Conservation (phyloP, 2,888 invertebrate genomes). For the Carpatolechia fugitivella region DNA sequence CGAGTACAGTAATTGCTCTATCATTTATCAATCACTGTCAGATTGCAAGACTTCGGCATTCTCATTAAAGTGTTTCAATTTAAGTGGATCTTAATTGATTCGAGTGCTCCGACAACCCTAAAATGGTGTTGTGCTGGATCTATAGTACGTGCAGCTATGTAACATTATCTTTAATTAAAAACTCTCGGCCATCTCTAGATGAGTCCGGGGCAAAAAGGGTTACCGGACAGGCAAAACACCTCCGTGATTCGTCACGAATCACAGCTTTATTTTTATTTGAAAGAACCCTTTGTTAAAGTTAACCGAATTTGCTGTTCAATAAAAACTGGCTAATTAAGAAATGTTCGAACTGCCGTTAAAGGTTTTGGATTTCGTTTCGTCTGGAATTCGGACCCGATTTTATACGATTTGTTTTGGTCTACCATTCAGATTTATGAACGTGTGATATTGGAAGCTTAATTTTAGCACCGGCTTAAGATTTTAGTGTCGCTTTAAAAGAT, state of each 20-base stretch:
- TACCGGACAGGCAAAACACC: constrained; percentile 70
- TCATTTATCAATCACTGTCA: constrained; percentile 34
- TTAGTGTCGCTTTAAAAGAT: neutral
- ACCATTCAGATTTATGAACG: constrained; percentile 41
- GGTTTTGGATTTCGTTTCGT: constrained; percentile 56
- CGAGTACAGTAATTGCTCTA: constrained; percentile 13
- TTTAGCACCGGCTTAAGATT: constrained; percentile 2
- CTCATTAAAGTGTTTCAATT: constrained; percentile 36
- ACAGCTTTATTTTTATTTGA: constrained; percentile 74
- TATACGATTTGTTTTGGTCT: constrained; percentile 46
- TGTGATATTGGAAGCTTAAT: constrained; percentile 16
- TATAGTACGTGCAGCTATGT: constrained; percentile 69
- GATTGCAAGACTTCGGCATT: constrained; percentile 31
- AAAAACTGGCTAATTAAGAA: constrained; percentile 76
- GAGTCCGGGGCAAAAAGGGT: constrained; percentile 74
- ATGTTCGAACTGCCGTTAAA: constrained; percentile 67
- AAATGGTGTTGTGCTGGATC: constrained; percentile 24
- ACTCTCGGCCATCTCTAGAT: constrained; percentile 68
- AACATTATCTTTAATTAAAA: constrained; percentile 77
- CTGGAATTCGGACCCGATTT: constrained; percentile 42
- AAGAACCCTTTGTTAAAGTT: constrained; percentile 71
- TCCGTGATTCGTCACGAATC: constrained; percentile 75
- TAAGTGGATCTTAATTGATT: constrained; percentile 34
- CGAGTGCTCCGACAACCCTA: constrained; percentile 47
- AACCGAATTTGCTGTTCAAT: constrained; percentile 75